Base-by-base conservation (phyloP, 2,888 invertebrate species). In the Blera fallax region DNA sequence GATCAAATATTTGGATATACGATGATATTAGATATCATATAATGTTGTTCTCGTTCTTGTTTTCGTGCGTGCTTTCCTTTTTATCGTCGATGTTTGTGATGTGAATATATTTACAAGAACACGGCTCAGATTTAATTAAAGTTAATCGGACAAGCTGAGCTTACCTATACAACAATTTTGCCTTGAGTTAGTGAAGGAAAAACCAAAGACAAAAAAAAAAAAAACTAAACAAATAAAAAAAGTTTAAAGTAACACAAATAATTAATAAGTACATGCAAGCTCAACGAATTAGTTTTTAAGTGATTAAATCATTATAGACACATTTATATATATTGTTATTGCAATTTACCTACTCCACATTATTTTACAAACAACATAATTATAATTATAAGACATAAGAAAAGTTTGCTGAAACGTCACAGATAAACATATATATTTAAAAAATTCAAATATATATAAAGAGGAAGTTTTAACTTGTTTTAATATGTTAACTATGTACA, bases 231-330 rank as follows among this genome's bases (percentile, higher is more conserved):
- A 54, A 21, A 34, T 18, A 27, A 50, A 32, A 58, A 1, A 37
- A 18, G n/a, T n/a, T n/a, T n/a, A n/a, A 48, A n/a, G 40, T 24
- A 27, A 65, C 32, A 56, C 29, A 69, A 37, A 16, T 64, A 64
- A 65, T n/a, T 54, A 37, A 27, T 58, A 65, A 81, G 45, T 74
- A 56, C 16, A 74, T 69, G 7, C 29, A 76, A 77, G 65, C 65
- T 77, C 82, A 82, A 82, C 82, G 82, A 82, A 82, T 70, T 77
- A 82, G 64, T 43, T 24, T n/a, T 40, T 82, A 82, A 82, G 70
- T 72, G 48, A 50, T 58, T 34, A 18, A 65, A 34, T 60, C 29
- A 77, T n/a, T 50, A 56, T 37, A 69, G 24, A 77, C 29, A 77
- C 40, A 77, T 67, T 27, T 43, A 10, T 58, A 45, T 58, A 45